phyloP scores from a whole-genome alignment of 2,797 vertebrate genomes.

The Fistularia commersonii region DNA sequence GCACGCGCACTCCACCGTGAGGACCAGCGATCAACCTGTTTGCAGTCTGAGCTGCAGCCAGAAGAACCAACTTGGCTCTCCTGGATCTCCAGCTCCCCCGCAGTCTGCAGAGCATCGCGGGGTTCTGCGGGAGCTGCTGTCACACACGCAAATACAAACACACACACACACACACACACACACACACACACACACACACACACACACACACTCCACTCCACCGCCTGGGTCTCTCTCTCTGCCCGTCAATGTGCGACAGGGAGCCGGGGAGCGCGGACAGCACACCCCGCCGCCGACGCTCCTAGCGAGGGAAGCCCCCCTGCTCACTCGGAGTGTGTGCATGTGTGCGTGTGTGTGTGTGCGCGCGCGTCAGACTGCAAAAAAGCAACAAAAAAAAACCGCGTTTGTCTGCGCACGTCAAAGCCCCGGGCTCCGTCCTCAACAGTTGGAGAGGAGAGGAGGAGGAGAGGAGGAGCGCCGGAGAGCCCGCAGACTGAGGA shows the following conservation, averaged over 20 bases:
- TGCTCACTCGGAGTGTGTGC: slow-evolving; percentile 32
- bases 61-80: slow-evolving; percentile 40
- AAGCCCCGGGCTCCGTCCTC: slow-evolving; percentile 58
- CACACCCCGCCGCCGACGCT: slow-evolving; percentile 1
- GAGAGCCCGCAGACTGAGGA: slow-evolving; percentile 61
- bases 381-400: slow-evolving; percentile 4
- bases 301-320: slow-evolving; percentile 61
- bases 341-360: slow-evolving; percentile 44
- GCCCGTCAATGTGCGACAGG: not conserved
- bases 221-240: not conserved
- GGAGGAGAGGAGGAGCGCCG: slow-evolving; percentile 50
- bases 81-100: slow-evolving; percentile 27
- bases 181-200: not conserved
- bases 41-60: slow-evolving; percentile 51
- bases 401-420: slow-evolving; percentile 39
- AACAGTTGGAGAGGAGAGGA: slow-evolving; percentile 66
- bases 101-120: slow-evolving; percentile 25
- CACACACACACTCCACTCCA: not conserved
- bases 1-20: slow-evolving; percentile 28
- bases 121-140: slow-evolving; percentile 1
- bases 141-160: slow-evolving; percentile 18
- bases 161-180: too few relatives aligned
- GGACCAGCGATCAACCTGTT: slow-evolving; percentile 74
- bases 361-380: slow-evolving; percentile 40
- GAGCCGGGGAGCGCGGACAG: too few relatives aligned